Base-by-base conservation (phyloP, 53 echinoderm and acorn worm genomes). In the Astropecten irregularis region DNA sequence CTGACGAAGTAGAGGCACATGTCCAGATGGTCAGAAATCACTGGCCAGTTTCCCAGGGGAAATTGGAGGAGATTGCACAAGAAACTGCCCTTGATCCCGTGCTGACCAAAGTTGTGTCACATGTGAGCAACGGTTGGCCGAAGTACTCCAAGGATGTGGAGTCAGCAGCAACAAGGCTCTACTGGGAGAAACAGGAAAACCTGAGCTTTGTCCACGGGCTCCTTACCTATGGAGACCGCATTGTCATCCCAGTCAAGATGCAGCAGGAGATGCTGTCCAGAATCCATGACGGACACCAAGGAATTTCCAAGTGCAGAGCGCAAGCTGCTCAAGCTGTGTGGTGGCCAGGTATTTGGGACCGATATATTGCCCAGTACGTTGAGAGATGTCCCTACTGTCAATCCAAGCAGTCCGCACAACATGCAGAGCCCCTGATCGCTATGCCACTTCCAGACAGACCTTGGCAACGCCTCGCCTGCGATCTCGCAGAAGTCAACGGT, bases 281-380 rank as follows among this genome's bases (percentile, higher is more conserved):
- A 21, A 51, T 83, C 39, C 83, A 83, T 27, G 50, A 38, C 0
- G 53, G 82, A 19, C 53, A 82, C 52, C 51, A 38, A 13, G 52
- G 66, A 82, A 82, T 82, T n/a, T 50, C 68, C 22, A 83, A 83
- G 59, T 67, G 68, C 20, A 66, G 53, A 52, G 40, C 46, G 2
- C 35, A 54, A 35, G 83, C 83, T 83, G 52, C 51, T 3, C 67
- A 83, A 83, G 53, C 83, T 16, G 38, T 67, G 35, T 83, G 83
- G 83, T 83, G 83, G 83, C 83, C 83, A 16, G 40, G 68, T 23
- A 83, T 69, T 38, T 40, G 83, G 23, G 54, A 10, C 10, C 54
- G 69, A 7, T n/a, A n/a, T n/a, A 54, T 54, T 31, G 69, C 69
- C 16, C 68, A 69, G 30, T 69, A 53, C 49, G 40, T 83, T 31